Conservation (phyloP, 1,140 invertebrate genomes). For the Dryas iulia region DNA sequence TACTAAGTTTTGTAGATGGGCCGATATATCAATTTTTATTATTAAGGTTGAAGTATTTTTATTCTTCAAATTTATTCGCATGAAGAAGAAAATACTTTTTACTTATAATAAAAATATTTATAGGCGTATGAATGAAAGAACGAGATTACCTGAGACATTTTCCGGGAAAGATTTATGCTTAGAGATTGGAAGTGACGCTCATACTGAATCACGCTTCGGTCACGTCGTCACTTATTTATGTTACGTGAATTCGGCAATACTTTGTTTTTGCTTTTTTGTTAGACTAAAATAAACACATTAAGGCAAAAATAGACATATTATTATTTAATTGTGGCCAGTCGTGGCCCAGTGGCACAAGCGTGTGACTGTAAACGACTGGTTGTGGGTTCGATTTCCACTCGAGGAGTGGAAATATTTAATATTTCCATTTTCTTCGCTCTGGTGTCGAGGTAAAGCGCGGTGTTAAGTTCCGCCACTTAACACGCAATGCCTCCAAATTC, state of each 20-base stretch:
- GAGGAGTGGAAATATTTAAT: no score
- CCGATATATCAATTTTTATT: no score
- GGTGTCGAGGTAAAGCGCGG: no score
- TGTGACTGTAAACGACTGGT: no score
- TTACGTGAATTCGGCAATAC: neutral
- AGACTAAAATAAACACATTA: neutral
- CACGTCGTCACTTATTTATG: slow-evolving; percentile 1
- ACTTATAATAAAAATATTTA: neutral
- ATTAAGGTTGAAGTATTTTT: no score
- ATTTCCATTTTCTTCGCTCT: no score
- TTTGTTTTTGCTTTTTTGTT: neutral
- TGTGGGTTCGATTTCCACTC: no score
- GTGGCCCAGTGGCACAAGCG: no score
- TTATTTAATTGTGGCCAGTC: neutral
- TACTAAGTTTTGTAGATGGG: no score
- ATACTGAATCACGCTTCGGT: neutral
- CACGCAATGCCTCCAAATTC: no score
- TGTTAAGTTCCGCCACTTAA: no score
- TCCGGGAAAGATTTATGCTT: neutral
- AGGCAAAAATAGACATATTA: neutral
- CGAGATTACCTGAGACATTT: neutral
- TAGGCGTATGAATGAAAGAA: neutral
- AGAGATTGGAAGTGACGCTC: neutral
- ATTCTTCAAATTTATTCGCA: neutral
- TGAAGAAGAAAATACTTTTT: neutral